These are phyloP conservation scores for Cryptoleucopteryx plumbea DNA, from an alignment of 2,113 vertebrate species.

Conservation along the genomic window DNA sequence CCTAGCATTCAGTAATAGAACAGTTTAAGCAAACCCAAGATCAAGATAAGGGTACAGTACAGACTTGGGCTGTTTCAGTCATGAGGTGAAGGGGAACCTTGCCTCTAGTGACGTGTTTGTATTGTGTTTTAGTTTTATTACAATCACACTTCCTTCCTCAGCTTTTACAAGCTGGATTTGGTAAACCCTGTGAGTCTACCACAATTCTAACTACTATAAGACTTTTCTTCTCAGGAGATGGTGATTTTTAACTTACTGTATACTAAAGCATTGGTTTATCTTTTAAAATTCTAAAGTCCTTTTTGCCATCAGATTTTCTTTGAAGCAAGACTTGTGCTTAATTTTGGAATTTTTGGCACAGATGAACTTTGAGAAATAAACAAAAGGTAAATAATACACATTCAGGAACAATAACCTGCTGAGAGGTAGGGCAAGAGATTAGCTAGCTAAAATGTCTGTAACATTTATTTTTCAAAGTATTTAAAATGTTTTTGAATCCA, in stretches of 20 bases:
- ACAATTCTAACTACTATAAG: neutral
- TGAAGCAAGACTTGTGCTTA: neutral
- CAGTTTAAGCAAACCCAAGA: neutral
- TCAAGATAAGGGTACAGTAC: neutral
- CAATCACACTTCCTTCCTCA: neutral
- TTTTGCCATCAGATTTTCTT: neutral
- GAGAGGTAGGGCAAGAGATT: neutral
- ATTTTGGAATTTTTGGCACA: neutral
- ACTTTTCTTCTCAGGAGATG: neutral
- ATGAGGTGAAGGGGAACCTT: neutral
- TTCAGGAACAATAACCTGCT: neutral
- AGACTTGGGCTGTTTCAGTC: neutral
- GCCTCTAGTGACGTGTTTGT: neutral
- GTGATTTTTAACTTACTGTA: neutral
- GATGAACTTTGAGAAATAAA: neutral
- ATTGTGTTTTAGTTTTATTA: neutral
- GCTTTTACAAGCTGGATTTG: neutral
- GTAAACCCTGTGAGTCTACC: neutral
- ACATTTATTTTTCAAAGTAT: neutral
- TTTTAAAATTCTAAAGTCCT: neutral
- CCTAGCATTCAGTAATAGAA: neutral
- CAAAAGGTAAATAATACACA: neutral
- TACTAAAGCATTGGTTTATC: neutral
- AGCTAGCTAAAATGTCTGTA: neutral
- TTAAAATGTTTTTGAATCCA: neutral